A percentile compares a stretch with the other conserved stretches of the same genome.
Conservation (phyloP, 2,888 invertebrate species). For the Eupithecia inturbata region DNA sequence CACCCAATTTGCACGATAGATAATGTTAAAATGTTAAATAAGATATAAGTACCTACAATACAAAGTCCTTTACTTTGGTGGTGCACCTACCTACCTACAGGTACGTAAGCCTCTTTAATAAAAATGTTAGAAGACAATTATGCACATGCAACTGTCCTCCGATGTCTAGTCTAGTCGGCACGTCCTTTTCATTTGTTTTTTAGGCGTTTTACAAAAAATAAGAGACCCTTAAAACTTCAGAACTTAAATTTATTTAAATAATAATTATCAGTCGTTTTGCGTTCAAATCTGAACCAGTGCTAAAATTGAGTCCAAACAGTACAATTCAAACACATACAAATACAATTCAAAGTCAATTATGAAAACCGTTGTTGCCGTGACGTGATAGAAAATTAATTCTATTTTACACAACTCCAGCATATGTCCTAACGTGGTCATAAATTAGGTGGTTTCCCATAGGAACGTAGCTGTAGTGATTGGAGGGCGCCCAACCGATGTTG, state of each 20-base stretch:
- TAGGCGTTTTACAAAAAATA: neutral
- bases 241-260: too few relatives aligned
- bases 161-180: neutral
- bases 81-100: too few relatives aligned
- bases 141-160: neutral
- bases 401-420: constrained; percentile 24
- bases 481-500: constrained; percentile 9
- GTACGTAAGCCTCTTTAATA: too few relatives aligned
- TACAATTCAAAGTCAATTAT: too few relatives aligned
- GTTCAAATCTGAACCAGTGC: neutral
- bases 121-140: too few relatives aligned
- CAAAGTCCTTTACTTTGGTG: too few relatives aligned
- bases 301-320: too few relatives aligned
- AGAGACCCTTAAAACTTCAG: too few relatives aligned
- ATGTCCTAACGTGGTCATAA: constrained; percentile 18
- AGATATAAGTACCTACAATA: too few relatives aligned
- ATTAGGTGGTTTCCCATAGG: constrained; percentile 3
- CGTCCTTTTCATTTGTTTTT: neutral
- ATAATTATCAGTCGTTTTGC: neutral
- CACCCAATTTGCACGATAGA: too few relatives aligned
- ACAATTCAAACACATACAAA: too few relatives aligned
- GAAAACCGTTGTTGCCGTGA: neutral
- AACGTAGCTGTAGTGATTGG: neutral
- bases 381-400: neutral
- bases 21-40: too few relatives aligned